Evolutionary conservation across 2,888 invertebrate genomes (phyloP).

Genomic region (Eupelmus urozonus): DNA sequence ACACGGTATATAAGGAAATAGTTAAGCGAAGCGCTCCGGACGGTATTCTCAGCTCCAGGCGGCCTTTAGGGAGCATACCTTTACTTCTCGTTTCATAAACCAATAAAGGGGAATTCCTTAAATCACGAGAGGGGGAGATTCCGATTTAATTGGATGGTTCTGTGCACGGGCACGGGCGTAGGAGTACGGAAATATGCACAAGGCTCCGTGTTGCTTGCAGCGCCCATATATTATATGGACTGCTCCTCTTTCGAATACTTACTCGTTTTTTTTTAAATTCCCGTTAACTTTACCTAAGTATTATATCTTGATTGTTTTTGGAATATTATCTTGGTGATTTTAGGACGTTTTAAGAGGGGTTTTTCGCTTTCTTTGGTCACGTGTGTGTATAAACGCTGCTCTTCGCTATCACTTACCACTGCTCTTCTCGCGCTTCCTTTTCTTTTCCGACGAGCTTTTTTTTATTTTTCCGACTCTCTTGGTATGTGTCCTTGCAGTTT

Average conservation of each 20-base stretch:
- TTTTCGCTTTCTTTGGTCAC: too few species aligned
- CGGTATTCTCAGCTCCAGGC: constrained; percentile 4
- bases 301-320: not conserved
- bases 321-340: not conserved
- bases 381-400: too few species aligned
- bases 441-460: constrained; percentile 19
- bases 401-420: not conserved
- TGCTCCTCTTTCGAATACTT: not conserved
- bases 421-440: not conserved
- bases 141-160: constrained; percentile 54
- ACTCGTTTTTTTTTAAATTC: not conserved
- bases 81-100: constrained; percentile 38
- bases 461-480: constrained; percentile 3
- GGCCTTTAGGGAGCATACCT: constrained; percentile 6
- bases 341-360: too few species aligned
- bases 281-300: not conserved
- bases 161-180: constrained; percentile 28
- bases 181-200: constrained; percentile 39
- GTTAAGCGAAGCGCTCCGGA: constrained; percentile 37
- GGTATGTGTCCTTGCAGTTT: constrained; percentile 39
- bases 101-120: constrained; percentile 49
- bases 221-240: too few species aligned
- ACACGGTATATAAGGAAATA: constrained; percentile 37
- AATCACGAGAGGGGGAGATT: constrained; percentile 50
- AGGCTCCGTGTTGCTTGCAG: constrained; percentile 19